These are phyloP conservation scores for Anoplopoma fimbria DNA, from an alignment of 2,113 vertebrate species.

Conservation along the genomic window DNA sequence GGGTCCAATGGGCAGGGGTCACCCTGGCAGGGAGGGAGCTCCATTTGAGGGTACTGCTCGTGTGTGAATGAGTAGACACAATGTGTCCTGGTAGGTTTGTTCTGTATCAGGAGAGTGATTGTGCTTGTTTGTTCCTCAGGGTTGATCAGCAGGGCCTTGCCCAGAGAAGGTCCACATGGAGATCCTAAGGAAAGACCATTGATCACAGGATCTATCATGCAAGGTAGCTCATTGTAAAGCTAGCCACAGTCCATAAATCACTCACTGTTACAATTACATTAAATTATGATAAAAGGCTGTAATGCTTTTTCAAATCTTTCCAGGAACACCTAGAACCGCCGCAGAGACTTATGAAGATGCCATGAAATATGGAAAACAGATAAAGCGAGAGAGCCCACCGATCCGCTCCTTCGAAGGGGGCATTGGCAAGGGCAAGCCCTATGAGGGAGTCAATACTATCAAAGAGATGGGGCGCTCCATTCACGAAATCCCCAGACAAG, in stretches of 20 bases:
- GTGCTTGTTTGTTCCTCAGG: conserved; percentile 78
- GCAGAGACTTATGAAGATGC: conserved; percentile 93
- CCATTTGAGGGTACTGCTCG: conserved; percentile 89
- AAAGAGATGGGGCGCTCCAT: conserved; percentile 98
- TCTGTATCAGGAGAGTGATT: conserved; percentile 4
- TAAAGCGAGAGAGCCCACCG: conserved; percentile 95
- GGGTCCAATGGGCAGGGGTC: conserved; percentile 87
- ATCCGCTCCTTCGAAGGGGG: conserved; percentile 94
- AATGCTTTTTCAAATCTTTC: conserved; percentile 31
- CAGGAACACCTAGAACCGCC: conserved; percentile 94
- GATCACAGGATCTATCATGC: conserved; percentile 97
- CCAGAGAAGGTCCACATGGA: conserved; percentile 91
- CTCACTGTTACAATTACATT: not conserved
- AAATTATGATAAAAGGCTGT: not conserved
- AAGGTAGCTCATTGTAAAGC: conserved; percentile 84
- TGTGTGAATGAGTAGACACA: not conserved
- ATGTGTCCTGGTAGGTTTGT: not conserved
- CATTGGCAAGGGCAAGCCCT: conserved; percentile 95
- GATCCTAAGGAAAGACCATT: conserved; percentile 93
- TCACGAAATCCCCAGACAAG: conserved; percentile 97
- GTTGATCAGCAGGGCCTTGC: conserved; percentile 93
- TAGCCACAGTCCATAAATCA: not conserved
- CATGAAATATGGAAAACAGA: conserved; percentile 95
- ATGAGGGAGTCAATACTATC: conserved; percentile 96
- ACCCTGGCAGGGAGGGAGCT: conserved; percentile 89